phyloP scores from a whole-genome alignment of 2,888 invertebrate species.

The Phengaris arion region DNA sequence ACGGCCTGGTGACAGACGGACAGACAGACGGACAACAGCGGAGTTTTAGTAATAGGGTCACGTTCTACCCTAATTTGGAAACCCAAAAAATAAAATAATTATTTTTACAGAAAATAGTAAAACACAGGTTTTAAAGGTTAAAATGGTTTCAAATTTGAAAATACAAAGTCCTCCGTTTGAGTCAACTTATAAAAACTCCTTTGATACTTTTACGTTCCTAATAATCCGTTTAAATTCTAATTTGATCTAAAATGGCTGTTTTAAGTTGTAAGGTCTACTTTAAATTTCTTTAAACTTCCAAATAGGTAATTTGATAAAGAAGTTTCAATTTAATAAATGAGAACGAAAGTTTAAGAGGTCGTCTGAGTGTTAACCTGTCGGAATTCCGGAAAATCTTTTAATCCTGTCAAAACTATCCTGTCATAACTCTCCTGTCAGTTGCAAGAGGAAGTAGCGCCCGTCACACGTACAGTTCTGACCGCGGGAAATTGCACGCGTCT shows the following conservation, averaged over 20 bases:
- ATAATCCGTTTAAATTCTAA: not conserved
- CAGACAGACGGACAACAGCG: too few relatives aligned
- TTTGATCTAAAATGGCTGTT: conserved; percentile 1
- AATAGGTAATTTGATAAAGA: conserved; percentile 2
- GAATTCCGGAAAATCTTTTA: not conserved
- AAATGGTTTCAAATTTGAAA: not conserved
- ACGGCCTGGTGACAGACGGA: too few relatives aligned
- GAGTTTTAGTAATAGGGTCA: too few relatives aligned
- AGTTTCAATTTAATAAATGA: not conserved
- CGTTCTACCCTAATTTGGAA: too few relatives aligned
- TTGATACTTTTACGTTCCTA: not conserved
- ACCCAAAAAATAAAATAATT: too few relatives aligned
- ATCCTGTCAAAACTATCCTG: not conserved
- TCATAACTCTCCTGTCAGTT: not conserved
- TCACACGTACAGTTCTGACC: too few relatives aligned
- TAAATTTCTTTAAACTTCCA: not conserved
- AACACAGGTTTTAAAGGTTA: not conserved
- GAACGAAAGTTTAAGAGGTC: not conserved
- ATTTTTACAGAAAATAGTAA: too few relatives aligned
- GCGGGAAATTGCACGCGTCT: too few relatives aligned
- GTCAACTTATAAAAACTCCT: conserved; percentile 1
- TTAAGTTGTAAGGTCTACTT: not conserved
- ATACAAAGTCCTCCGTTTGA: not conserved
- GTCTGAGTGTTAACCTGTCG: not conserved
- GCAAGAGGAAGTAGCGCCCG: not conserved